Base-by-base conservation (phyloP, 2,797 vertebrate genomes). In the Syngnathus acus region DNA sequence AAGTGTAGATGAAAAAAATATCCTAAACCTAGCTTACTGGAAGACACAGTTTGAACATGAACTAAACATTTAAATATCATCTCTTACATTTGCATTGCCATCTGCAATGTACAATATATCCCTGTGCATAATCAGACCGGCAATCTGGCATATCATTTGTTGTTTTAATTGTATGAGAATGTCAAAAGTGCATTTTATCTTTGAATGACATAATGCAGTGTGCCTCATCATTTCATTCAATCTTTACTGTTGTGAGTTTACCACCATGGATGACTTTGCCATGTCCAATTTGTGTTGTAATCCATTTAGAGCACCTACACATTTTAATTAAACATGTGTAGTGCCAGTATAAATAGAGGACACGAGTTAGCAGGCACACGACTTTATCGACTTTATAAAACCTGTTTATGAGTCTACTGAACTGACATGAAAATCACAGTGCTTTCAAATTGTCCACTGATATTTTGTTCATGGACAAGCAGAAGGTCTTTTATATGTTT, bases 381-480 rank as follows among this genome's bases (percentile, higher is more conserved):
- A 69, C 72, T 76, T 78, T 78, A 82, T 71, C 82, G 78, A 80
- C 81, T 80, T 70, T 74, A 79, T 83, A 86, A 87, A 84, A 79
- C 43, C 67, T 21, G 65, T 84, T 87, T 84, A 84, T 78, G 80
- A 79, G 78, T 62, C 74, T 72, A 77, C 68, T 87, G 78, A 85
- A 83, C 77, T 66, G 73, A 68, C 69, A 78, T 78, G 73, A 73
- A 82, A 84, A 85, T 77, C 84, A 80, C 71, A 77, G 62, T 66
- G 58, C 40, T 66, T 73, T 68, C 38, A 47, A 65, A 75, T 67
- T 72, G 72, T 68, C 75, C 82, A 70, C 77, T 67, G 78, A 78
- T 72, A 9, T 58, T 64, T 61, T 45, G 32, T 70, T 64, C 69
- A 71, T 71, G 64, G 68, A 39, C 50, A 19, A 72, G 71, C 74